Base-by-base conservation (phyloP, 2,113 vertebrate species). In the Craseonycteris thonglongyai region DNA sequence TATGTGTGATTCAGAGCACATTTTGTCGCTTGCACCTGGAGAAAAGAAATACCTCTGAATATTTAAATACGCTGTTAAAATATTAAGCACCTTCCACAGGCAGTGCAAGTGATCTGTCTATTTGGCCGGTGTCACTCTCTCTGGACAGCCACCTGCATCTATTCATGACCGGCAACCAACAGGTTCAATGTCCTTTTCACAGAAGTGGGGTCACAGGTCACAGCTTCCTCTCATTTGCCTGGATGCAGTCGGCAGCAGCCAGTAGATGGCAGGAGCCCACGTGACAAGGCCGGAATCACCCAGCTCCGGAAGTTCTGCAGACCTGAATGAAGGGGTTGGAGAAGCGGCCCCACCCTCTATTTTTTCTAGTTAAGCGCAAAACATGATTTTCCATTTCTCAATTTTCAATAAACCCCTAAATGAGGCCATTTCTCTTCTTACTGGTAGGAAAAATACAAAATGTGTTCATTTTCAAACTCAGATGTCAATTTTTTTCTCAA, bases 21-120 rank as follows among this genome's bases (percentile, higher is more conserved):
- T 45, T 58, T 40, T 56, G 12, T 68, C 83, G 42, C 59, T 69
- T 85, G 72, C 85, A 81, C 7, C 2, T n/a, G 51, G n/a, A 85
- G 58, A 11, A 28, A n/a, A 87, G 68, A 92, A 95, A 95, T 75
- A 42, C 18, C 76, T 93, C 12, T 56, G 45, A 93, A 93, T 96
- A 54, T 88, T 94, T 93, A 18, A 97, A 95, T 33, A 40, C 12
- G 7, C 2, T 30, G 92, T 82, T 96, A 68, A 97, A 97, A 96
- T 94, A 96, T 91, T 95, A 90, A 97, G 58, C 68, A 63, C 47
- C 78, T 49, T 42, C 66, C 16, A 11, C 35, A 45, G 63, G 89
- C 45, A 14, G 69, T 58, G 59, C 51, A 84, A 76, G 7, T 24
- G 72, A 90, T 66, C 26, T 1, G 2, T 19, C 7, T 19, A 14